Evolutionary conservation across 2,113 vertebrate species (phyloP).

Genomic region (Chaetops frenatus): DNA sequence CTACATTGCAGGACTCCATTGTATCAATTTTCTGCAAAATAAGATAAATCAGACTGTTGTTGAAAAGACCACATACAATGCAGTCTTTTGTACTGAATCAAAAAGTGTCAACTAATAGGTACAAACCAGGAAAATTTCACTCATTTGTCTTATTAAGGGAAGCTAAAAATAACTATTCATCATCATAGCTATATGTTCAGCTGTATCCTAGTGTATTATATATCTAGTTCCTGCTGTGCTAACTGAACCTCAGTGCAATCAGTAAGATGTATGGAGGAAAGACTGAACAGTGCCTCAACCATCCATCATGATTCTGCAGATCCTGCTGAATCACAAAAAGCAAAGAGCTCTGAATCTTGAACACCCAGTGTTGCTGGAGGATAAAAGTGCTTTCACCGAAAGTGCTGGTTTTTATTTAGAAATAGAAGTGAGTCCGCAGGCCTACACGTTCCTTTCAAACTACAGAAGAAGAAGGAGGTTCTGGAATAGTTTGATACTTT

Average conservation of each 20-base stretch:
- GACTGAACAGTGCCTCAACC: not conserved
- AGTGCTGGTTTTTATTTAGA: not conserved
- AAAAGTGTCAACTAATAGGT: not conserved
- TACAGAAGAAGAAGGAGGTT: not conserved
- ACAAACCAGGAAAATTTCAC: not conserved
- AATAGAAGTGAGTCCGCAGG: not conserved
- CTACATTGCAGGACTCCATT: not conserved
- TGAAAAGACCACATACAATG: not conserved
- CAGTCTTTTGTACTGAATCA: not conserved
- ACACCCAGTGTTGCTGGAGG: not conserved
- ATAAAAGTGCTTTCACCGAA: not conserved
- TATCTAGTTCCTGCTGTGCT: not conserved
- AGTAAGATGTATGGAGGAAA: slow-evolving; percentile 35
- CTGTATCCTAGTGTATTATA: not conserved
- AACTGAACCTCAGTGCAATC: slow-evolving; percentile 22
- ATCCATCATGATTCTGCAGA: slow-evolving; percentile 46
- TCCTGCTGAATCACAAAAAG: slow-evolving; percentile 33
- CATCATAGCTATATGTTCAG: not conserved
- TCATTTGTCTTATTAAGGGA: slow-evolving; percentile 28
- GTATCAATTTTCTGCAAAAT: not conserved
- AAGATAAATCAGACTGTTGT: not conserved
- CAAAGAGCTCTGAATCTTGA: not conserved
- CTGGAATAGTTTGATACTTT: not conserved
- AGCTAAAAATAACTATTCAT: slow-evolving; percentile 22
- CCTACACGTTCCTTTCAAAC: not conserved